These are phyloP conservation scores for Drosophila imparisetae DNA, from an alignment of 2,888 invertebrate species.

Conservation along the genomic window DNA sequence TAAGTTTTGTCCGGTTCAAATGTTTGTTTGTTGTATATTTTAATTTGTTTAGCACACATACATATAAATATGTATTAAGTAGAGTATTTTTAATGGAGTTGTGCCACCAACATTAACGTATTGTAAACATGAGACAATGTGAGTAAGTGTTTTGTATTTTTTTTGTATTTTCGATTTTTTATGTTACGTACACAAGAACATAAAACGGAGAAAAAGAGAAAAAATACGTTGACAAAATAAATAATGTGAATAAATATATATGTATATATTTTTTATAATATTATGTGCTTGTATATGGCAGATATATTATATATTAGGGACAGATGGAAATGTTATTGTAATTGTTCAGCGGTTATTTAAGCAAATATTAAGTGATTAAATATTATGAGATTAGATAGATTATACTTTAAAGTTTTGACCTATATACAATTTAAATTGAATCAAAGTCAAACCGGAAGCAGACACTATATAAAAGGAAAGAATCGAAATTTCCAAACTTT, in stretches of 20 bases:
- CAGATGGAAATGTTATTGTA: conserved; percentile 1
- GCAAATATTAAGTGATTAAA: conserved; percentile 8
- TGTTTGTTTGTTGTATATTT: conserved; percentile 8
- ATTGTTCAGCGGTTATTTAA: conserved; percentile 7
- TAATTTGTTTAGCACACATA: conserved; percentile 8
- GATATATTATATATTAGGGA: not conserved
- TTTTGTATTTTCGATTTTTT: conserved; percentile 56
- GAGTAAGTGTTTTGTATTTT: conserved; percentile 38
- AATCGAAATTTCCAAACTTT: not conserved
- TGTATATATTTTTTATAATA: conserved; percentile 23
- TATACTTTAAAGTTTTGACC: not conserved
- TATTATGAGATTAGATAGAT: not conserved
- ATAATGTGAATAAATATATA: conserved; percentile 60
- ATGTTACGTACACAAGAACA: conserved; percentile 76
- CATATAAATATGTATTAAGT: conserved; percentile 32
- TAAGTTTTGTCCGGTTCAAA: conserved; percentile 37
- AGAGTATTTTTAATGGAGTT: conserved; percentile 62
- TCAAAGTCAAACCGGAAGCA: not conserved
- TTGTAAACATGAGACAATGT: conserved; percentile 65
- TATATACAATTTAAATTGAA: not conserved
- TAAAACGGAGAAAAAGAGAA: conserved; percentile 80
- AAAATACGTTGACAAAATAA: conserved; percentile 83
- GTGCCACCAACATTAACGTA: conserved; percentile 81
- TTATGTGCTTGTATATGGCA: conserved; percentile 19
- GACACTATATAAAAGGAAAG: not conserved